Base-by-base conservation (phyloP, 2,888 invertebrate genomes). In the Eilema sororculum region DNA sequence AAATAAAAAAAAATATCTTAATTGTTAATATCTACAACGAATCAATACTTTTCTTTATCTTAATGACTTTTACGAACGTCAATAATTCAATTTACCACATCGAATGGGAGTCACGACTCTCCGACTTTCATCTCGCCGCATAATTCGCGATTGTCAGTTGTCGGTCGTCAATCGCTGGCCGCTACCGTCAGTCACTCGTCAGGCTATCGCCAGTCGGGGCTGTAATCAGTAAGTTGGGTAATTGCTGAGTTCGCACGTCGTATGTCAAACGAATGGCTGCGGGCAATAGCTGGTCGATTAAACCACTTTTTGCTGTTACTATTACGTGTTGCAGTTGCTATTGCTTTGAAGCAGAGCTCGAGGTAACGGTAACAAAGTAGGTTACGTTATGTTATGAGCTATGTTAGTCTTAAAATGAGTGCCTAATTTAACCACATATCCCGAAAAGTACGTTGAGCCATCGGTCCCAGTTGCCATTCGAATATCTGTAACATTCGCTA, bases 191-290 rank as follows among this genome's bases (percentile, higher is more conserved):
- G 30, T 65, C 61, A 70, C 70, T 72, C 75, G 76, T 81, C 61
- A 68, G 60, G 71, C 78, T 65, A 72, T 82, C 76, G 72, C 72
- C 76, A 69, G 52, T 37, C 59, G 41, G 58, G 71, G 20, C 72
- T 76, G 84, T 85, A 83, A 87, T 87, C 85, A 79, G 77, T 77
- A 77, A 83, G 84, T 83, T 83, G 72, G 76, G 73, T 91, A 91
- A 92, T 91, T 90, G 88, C 78, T 75, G 85, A 88, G 87, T 91
- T 92, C 89, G 90, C 92, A 91, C 91, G 83, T 91, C 90, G 87
- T 89, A 86, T 83, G 86, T 90, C 90, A 89, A 77, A 78, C 65
- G 71, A 81, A 74, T 81, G 79, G 84, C 84, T 73, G 69, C 71
- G 72, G 85, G 89, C 86, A 80, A 82, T 83, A 75, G 79, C 75